These are phyloP conservation scores for Halichoerus grypus DNA, from an alignment of 2,113 vertebrate species.

Conservation along the genomic window DNA sequence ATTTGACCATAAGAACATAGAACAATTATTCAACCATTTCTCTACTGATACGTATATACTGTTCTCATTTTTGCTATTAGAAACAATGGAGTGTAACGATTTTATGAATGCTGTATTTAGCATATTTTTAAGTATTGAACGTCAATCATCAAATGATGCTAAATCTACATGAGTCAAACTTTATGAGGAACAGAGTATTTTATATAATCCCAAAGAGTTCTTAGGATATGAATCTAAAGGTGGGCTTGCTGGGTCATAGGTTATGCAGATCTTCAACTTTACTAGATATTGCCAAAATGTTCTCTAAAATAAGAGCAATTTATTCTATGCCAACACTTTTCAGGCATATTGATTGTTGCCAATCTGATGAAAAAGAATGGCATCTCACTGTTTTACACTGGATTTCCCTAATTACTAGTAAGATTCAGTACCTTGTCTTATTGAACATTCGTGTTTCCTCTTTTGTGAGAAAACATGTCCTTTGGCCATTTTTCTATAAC, in stretches of 20 bases:
- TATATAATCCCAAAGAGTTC: not conserved
- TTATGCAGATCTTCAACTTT: not conserved
- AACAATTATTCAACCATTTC: slow-evolving; percentile 52
- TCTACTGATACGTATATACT: not conserved
- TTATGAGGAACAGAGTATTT: slow-evolving; percentile 36
- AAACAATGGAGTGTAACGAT: not conserved
- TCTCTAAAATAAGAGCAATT: slow-evolving; percentile 38
- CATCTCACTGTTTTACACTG: slow-evolving; percentile 4
- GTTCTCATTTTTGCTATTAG: slow-evolving; percentile 26
- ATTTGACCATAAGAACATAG: slow-evolving; percentile 1
- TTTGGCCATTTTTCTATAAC: slow-evolving; percentile 49
- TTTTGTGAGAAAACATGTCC: slow-evolving; percentile 40
- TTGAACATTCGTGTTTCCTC: not conserved
- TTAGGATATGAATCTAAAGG: not conserved
- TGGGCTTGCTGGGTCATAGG: not conserved
- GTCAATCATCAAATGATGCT: slow-evolving; percentile 42
- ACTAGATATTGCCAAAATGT: not conserved
- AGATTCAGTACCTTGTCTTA: slow-evolving; percentile 11
- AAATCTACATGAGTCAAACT: slow-evolving; percentile 8
- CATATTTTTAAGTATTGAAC: not conserved
- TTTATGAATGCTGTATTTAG: not conserved
- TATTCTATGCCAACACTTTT: slow-evolving; percentile 44
- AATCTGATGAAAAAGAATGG: slow-evolving; percentile 23
- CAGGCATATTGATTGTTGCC: not conserved
- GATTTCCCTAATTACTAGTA: slow-evolving; percentile 6